Evolutionary conservation across 2,888 invertebrate genomes (phyloP), one percentile per base, ranked within the genome.

Genomic region (Chymomyza amoena): DNA sequence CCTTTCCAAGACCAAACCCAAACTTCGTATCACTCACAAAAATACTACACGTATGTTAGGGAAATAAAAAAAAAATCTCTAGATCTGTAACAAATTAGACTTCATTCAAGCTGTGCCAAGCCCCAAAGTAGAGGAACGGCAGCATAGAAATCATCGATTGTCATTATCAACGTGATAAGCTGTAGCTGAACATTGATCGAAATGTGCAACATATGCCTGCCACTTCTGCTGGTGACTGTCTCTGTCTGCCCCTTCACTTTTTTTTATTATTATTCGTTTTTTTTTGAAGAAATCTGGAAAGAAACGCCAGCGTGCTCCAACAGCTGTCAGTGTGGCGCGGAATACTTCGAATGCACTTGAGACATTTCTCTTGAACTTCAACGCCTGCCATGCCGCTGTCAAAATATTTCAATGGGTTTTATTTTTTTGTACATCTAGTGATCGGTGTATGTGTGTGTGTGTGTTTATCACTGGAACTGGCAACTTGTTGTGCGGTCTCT

Each of bases 351-450:
- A 83, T 85, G 84, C 84, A 84, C 84, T 84, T 88, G 88, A 84
- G 84, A 84, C 84, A 88, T 86, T 88, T 84, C 84, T 86, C 88
- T 86, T 77, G 87, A 84, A 84, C 86, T 80, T 84, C 88, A 84
- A 87, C 84, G 84, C 88, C 84, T 88, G 84, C 84, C 84, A 84
- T 70, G 66, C 73, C 75, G 84, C 84, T 87, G 84, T 84, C 84
- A 84, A 84, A 84, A 87, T 84, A 87, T 84, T 88, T 88, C 84
- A 84, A 84, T 83, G 83, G 69, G 69, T 50, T 64, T 65, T 25
- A n/a, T n/a, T 66, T 69, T 61, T 64, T 64, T 67, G 9, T 32
- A 20, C 36, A 15, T 20, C 18, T 66, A 51, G 18, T 65, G 57
- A 59, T 73, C 54, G 18, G 9, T 54, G 54, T 7, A 4, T 25